phyloP scores from a whole-genome alignment of 2,797 vertebrate genomes.

The Heliangelus exortis region DNA sequence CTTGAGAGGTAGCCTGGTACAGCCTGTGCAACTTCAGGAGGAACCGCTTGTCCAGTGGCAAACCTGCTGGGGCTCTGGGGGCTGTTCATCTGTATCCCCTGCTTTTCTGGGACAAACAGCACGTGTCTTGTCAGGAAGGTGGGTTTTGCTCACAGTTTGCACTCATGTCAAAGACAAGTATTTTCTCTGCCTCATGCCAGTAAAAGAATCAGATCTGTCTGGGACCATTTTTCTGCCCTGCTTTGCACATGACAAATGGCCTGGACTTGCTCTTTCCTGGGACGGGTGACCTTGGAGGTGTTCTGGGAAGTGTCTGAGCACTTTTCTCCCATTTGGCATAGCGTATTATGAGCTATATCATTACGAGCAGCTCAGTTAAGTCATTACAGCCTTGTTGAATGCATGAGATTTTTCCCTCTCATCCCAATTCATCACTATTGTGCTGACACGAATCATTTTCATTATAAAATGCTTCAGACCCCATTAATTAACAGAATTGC shows the following conservation, averaged over 20 bases:
- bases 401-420: conserved; percentile 71
- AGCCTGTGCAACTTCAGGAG: neutral
- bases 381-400: conserved; percentile 62
- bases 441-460: conserved; percentile 68
- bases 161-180: neutral
- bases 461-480: conserved; percentile 66
- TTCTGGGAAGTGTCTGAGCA: conserved; percentile 38
- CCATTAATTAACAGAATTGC: conserved; percentile 66
- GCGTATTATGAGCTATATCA: neutral
- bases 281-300: conserved; percentile 32
- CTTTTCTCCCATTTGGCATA: neutral
- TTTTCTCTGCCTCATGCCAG: neutral
- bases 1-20: neutral
- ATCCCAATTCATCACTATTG: conserved; percentile 72
- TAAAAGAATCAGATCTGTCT: neutral
- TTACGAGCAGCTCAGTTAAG: conserved; percentile 49
- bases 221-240: neutral
- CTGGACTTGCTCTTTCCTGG: neutral
- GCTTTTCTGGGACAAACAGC: neutral
- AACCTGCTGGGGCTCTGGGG: neutral
- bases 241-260: neutral
- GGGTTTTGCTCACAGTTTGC: neutral
- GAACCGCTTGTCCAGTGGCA: neutral
- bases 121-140: neutral
- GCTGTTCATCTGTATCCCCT: neutral